Conservation (phyloP, 2,113 vertebrate species). For the Corythoichthys haematopterus region DNA sequence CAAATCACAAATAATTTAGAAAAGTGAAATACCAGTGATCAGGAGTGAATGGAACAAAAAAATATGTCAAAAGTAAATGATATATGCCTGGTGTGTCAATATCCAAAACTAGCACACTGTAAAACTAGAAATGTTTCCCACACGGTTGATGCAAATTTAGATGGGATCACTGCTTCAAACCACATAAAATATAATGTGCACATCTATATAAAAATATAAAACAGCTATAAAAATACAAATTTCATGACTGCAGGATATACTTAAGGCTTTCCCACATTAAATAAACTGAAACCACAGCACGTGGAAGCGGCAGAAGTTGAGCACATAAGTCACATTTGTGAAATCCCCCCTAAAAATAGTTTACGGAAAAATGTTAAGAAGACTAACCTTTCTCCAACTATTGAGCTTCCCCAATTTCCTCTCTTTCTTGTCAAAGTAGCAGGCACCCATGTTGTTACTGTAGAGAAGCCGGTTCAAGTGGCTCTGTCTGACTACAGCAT, state of each 20-base stretch:
- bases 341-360: background rate
- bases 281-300: background rate
- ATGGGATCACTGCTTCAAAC: background rate
- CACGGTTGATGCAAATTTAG: background rate
- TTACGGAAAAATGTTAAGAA: background rate
- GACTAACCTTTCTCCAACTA: conserved; percentile 73
- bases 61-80: background rate
- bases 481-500: conserved; percentile 50
- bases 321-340: background rate
- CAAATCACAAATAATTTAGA: background rate
- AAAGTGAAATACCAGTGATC: background rate
- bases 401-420: conserved; percentile 69
- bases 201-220: background rate
- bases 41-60: background rate
- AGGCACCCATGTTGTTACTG: conserved; percentile 73
- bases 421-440: conserved; percentile 73
- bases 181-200: no score
- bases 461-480: conserved; percentile 38
- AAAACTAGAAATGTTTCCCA: background rate
- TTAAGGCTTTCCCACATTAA: background rate
- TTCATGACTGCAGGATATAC: background rate
- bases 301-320: background rate
- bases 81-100: background rate
- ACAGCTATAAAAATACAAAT: background rate
- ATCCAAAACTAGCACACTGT: background rate